Conservation (phyloP, 2,113 vertebrate species). For the Bostrychus sinensis region DNA sequence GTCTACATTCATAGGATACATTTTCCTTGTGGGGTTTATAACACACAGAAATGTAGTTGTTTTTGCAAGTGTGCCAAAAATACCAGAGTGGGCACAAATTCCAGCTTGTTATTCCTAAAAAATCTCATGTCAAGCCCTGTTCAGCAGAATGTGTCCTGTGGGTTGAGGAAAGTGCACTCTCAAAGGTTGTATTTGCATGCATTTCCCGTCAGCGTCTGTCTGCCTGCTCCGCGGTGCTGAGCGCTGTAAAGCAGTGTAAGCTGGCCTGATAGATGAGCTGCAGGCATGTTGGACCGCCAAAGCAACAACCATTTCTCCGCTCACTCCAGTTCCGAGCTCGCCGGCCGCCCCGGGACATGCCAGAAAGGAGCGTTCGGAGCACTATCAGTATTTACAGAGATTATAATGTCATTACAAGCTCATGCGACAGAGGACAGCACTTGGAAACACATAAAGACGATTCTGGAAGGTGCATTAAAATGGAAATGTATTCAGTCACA, state of each 20-base stretch:
- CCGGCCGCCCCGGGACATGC: slow-evolving; percentile 53
- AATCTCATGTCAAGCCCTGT: slow-evolving; percentile 16
- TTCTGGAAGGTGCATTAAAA: slow-evolving; percentile 42
- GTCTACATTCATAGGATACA: no score
- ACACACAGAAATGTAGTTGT: background rate
- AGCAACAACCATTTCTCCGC: slow-evolving; percentile 40
- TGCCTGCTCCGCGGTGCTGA: slow-evolving; percentile 41
- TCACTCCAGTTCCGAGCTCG: slow-evolving; percentile 33
- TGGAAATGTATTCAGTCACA: slow-evolving; percentile 35
- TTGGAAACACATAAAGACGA: slow-evolving; percentile 25
- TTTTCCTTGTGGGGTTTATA: no score
- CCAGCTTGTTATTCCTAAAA: slow-evolving; percentile 1
- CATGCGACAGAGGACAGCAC: slow-evolving; percentile 41
- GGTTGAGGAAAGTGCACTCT: slow-evolving; percentile 43
- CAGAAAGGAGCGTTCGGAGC: slow-evolving; percentile 49
- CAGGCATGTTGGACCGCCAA: slow-evolving; percentile 44
- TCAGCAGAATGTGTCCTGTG: slow-evolving; percentile 29
- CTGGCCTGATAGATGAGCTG: slow-evolving; percentile 64
- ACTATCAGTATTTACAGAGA: slow-evolving; percentile 59
- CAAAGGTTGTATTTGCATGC: slow-evolving; percentile 37
- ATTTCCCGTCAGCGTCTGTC: slow-evolving; percentile 42
- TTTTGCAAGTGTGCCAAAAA: slow-evolving; percentile 16
- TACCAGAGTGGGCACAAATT: background rate
- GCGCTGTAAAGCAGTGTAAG: slow-evolving; percentile 48
- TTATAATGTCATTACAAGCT: slow-evolving; percentile 70